phyloP scores from a whole-genome alignment of 2,113 vertebrate genomes.

The Rafetus swinhoei region DNA sequence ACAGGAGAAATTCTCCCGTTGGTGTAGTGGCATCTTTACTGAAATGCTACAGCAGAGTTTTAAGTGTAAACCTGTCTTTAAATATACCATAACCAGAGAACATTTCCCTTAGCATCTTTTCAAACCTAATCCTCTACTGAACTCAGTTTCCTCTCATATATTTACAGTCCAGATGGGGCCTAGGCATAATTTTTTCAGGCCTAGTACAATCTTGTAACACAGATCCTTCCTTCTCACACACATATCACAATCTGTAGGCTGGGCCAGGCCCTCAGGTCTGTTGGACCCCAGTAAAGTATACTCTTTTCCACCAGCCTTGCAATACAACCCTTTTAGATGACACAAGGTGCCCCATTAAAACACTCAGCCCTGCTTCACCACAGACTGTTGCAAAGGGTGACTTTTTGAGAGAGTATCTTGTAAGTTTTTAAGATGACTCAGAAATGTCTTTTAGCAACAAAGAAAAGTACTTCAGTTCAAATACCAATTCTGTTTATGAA shows the following conservation, averaged over 20 bases:
- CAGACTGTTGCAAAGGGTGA: constrained; percentile 15
- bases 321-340: not conserved
- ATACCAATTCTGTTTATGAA: not conserved
- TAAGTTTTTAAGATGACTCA: not conserved
- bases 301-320: not conserved
- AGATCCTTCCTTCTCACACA: no score
- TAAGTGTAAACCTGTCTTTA: not conserved
- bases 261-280: no score
- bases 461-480: constrained; percentile 23
- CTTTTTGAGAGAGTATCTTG: constrained; percentile 15
- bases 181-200: no score
- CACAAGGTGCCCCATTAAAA: constrained; percentile 34
- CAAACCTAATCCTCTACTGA: not conserved
- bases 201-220: no score
- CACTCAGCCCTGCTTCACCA: constrained; percentile 2
- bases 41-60: not conserved
- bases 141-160: not conserved
- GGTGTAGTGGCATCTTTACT: not conserved
- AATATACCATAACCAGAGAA: not conserved
- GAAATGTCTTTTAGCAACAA: not conserved
- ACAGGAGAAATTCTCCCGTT: not conserved
- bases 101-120: not conserved
- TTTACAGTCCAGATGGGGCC: not conserved
- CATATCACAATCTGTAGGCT: no score
- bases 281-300: no score